Conservation (phyloP, 2,888 invertebrate genomes). For the Urechis unicinctus region DNA sequence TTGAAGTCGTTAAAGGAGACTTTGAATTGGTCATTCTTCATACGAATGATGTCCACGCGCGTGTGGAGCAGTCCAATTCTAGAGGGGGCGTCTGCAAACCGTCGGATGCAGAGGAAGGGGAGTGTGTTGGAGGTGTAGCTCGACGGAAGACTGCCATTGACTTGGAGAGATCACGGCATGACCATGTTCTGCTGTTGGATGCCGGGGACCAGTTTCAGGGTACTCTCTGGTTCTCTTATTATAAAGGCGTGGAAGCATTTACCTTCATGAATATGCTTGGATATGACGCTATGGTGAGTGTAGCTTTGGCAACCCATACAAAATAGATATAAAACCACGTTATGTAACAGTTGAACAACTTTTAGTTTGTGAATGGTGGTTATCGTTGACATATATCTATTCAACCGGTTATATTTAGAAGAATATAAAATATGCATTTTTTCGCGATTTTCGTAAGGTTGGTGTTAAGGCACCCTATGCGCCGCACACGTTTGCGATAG, state of each 20-base stretch:
- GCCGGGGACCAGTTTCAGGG: not conserved
- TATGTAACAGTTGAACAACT: too few relatives aligned
- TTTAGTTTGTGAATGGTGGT: too few relatives aligned
- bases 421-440: too few relatives aligned
- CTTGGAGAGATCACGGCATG: not conserved
- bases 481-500: too few relatives aligned
- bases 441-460: too few relatives aligned
- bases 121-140: not conserved
- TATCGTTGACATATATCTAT: too few relatives aligned
- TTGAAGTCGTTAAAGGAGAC: too few relatives aligned
- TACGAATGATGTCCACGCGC: constrained; percentile 85
- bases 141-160: not conserved
- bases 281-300: not conserved
- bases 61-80: constrained; percentile 69
- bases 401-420: too few relatives aligned
- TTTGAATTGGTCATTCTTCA: constrained; percentile 71
- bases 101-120: too few relatives aligned
- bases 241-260: not conserved
- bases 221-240: not conserved
- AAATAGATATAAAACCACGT: too few relatives aligned
- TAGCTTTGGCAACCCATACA: too few relatives aligned
- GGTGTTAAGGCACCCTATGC: too few relatives aligned
- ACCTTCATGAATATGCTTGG: not conserved
- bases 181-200: not conserved
- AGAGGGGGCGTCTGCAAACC: not conserved